Base-by-base conservation (phyloP, 2,797 vertebrate genomes). In the Xenopus petersii region DNA sequence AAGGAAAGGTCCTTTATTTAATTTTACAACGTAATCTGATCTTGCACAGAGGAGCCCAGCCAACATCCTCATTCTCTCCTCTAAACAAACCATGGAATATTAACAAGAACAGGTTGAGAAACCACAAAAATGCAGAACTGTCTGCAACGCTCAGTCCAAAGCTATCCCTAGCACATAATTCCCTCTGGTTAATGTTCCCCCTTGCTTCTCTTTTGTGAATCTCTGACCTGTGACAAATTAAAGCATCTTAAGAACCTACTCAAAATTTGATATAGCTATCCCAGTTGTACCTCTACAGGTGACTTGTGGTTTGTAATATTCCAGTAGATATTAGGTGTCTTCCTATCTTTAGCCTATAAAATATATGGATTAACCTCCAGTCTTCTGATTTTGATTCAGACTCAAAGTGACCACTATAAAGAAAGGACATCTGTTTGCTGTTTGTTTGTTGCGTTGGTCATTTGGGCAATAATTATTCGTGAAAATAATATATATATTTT, bases 81-180 rank as follows among this genome's bases (percentile, higher is more conserved):
- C 72, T 77, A 67, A 77, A 67, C 71, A 76, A 74, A 70, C 75
- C 71, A 61, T 77, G 73, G 66, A 59, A 61, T 75, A 75, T 68
- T 75, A 79, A 64, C 62, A 66, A 76, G 73, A 70, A 79, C 73
- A 73, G 73, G 76, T 75, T 81, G 76, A 76, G 74, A 75, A 75
- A 81, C 80, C 80, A 75, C 80, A 81, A 79, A 70, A 81, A 81
- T 81, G 73, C 71, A 71, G 56, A 48, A 66, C 69, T 66, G 75
- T 79, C 73, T 70, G 73, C 73, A 69, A 70, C 70, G 30, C 61
- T 33, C 59, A 73, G 75, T 73, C 75, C 63, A 77, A 15, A 70
- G 65, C 70, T 56, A 69, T 77, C 55, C 67, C 75, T 73, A 58
- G 75, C 75, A 77, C 58, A 49, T 21, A 1, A 47, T 64, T 17